A percentile compares a stretch with the other conserved stretches of the same genome.
Evolutionary conservation across 2,113 vertebrate species (phyloP).

Genomic region (Neolamprologus devosi): DNA sequence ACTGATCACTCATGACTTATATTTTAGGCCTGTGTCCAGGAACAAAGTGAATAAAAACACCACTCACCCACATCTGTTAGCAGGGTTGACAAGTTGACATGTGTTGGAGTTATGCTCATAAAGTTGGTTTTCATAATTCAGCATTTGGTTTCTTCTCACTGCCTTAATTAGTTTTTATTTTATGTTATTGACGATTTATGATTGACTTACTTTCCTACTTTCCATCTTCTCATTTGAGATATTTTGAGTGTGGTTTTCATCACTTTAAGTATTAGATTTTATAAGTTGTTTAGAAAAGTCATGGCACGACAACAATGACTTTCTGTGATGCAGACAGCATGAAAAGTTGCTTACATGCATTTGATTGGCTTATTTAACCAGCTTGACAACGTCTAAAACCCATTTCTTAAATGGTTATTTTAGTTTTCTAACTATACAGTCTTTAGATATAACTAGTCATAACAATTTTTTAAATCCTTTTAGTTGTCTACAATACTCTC

Average conservation of each 20-base stretch:
- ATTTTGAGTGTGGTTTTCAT: neutral
- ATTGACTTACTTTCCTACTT: neutral
- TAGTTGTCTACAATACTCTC: neutral
- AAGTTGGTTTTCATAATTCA: neutral
- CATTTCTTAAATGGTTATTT: neutral
- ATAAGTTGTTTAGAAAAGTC: neutral
- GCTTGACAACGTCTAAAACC: neutral
- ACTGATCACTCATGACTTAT: constrained; percentile 20
- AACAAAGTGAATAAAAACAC: neutral
- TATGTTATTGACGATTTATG: neutral
- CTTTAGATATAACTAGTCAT: neutral
- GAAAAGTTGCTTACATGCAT: neutral
- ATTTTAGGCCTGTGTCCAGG: neutral
- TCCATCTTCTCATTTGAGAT: neutral
- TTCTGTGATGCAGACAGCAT: neutral
- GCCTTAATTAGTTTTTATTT: neutral
- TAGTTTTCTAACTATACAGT: neutral
- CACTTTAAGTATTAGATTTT: neutral
- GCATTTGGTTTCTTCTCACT: neutral
- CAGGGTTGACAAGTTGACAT: neutral
- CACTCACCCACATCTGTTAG: neutral
- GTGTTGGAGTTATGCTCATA: neutral
- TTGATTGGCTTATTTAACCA: neutral
- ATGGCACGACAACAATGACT: neutral
- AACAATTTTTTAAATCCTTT: neutral